phyloP scores from a whole-genome alignment of 2,113 vertebrate genomes.

The Brachyhypopomus occidentalis region DNA sequence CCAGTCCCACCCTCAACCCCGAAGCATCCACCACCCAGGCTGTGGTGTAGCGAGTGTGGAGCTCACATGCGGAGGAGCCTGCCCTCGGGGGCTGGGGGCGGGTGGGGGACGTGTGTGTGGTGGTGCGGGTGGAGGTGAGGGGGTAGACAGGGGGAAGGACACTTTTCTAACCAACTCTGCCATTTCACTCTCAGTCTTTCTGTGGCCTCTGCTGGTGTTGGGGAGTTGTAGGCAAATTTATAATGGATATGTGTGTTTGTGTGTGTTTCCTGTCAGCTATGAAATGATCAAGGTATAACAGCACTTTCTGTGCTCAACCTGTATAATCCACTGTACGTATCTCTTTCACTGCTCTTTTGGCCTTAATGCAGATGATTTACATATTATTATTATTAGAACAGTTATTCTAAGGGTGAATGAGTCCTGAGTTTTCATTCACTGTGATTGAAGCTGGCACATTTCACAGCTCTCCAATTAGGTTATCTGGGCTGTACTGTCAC shows the following conservation, averaged over 20 bases:
- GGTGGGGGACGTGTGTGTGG: conserved; percentile 4
- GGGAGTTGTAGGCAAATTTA: neutral
- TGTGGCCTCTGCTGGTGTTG: neutral
- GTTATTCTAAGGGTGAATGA: conserved; percentile 11
- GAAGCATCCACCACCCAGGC: conserved; percentile 22
- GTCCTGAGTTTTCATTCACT: neutral
- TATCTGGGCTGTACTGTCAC: conserved; percentile 32
- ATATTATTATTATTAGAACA: too few species aligned
- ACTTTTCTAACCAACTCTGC: neutral
- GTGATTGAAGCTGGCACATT: neutral
- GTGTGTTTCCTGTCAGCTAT: neutral
- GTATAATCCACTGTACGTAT: too few species aligned
- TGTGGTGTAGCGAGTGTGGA: conserved; percentile 4
- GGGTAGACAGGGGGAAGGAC: neutral
- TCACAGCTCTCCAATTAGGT: conserved; percentile 30
- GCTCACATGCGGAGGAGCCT: neutral
- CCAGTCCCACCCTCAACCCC: conserved; percentile 14
- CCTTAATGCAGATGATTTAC: neutral
- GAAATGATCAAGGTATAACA: too few species aligned
- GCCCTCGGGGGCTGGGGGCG: neutral
- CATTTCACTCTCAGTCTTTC: neutral
- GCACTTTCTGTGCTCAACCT: too few species aligned
- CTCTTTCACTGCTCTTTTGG: too few species aligned
- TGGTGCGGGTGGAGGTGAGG: neutral
- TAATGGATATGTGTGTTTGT: neutral